These are phyloP conservation scores for Conistra vaccinii DNA, from an alignment of 2,888 invertebrate species.

Conservation along the genomic window DNA sequence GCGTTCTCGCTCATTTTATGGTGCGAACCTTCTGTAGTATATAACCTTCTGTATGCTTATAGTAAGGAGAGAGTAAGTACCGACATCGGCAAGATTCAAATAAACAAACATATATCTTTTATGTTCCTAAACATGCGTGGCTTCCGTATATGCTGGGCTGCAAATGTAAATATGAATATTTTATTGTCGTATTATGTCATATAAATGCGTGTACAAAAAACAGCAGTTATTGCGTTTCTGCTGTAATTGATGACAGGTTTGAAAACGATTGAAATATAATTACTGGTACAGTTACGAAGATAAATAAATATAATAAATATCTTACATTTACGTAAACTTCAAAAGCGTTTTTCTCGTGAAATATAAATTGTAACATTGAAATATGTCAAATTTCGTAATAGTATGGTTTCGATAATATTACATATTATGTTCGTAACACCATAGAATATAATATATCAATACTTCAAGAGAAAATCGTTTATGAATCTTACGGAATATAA, in stretches of 20 bases:
- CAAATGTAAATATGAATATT: slow-evolving; percentile 59
- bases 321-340: too few species aligned
- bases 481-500: too few species aligned
- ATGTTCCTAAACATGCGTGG: slow-evolving; percentile 51
- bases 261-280: not conserved
- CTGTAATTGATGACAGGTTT: slow-evolving; percentile 12
- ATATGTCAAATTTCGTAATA: too few species aligned
- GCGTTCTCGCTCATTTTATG: not conserved
- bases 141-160: slow-evolving; percentile 32
- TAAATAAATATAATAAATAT: too few species aligned
- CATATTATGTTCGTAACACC: too few species aligned
- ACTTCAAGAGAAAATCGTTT: too few species aligned
- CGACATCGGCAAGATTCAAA: slow-evolving; percentile 49
- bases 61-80: slow-evolving; percentile 41
- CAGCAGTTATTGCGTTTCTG: slow-evolving; percentile 9
- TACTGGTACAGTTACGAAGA: not conserved
- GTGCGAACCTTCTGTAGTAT: not conserved
- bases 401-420: too few species aligned
- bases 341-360: too few species aligned
- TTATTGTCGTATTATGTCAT: slow-evolving; percentile 46
- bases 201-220: slow-evolving; percentile 29
- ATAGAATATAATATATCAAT: too few species aligned
- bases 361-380: too few species aligned
- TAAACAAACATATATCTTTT: slow-evolving; percentile 57
- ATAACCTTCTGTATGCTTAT: too few species aligned